Percentiles rank a stretch among this genome's conserved stretches.
Conservation (phyloP, 2,113 vertebrate genomes). For the Chroicocephalus ridibundus region DNA sequence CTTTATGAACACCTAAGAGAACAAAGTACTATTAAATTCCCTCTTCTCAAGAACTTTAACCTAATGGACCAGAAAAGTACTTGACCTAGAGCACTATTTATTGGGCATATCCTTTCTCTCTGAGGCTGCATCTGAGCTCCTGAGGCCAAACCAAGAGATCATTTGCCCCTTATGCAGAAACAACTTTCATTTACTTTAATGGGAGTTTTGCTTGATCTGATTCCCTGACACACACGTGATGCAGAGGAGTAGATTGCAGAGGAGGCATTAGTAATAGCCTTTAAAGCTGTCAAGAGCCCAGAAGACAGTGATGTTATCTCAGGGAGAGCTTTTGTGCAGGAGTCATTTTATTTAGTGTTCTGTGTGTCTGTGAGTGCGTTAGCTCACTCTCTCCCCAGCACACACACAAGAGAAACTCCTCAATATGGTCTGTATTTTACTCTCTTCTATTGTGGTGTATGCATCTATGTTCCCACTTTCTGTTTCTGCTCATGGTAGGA, state of each 20-base stretch:
- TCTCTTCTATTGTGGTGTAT: not conserved
- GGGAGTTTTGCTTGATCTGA: not conserved
- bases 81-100: not conserved
- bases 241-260: conserved; percentile 1
- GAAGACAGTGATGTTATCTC: not conserved
- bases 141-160: not conserved
- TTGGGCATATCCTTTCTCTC: not conserved
- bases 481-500: not conserved
- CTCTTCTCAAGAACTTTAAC: conserved; percentile 17
- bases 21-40: conserved; percentile 31
- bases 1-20: conserved; percentile 60
- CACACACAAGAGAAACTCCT: not conserved
- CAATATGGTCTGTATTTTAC: not conserved
- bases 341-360: not conserved
- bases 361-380: not conserved
- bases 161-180: not conserved
- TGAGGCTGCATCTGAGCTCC: not conserved
- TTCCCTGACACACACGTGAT: not conserved
- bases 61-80: conserved; percentile 50
- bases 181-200: not conserved
- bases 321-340: not conserved
- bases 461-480: not conserved
- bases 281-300: not conserved
- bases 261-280: conserved; percentile 3
- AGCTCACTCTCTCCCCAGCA: not conserved